Evolutionary conservation across 1,140 invertebrate genomes (phyloP).

Genomic region (Camponotus pennsylvanicus): DNA sequence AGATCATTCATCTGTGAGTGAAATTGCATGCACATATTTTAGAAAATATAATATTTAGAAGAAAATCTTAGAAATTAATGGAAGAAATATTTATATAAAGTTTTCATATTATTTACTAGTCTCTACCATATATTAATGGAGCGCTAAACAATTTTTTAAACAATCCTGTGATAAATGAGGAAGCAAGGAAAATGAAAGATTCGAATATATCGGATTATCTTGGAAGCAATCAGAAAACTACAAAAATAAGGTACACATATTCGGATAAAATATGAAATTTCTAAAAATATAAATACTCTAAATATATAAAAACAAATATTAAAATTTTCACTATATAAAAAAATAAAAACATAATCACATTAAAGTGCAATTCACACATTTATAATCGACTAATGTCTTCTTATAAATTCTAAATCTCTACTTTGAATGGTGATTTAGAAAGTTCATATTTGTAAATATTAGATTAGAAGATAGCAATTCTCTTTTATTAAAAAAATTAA

Average conservation of each 20-base stretch:
- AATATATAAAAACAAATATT: background rate
- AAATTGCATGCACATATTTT: background rate
- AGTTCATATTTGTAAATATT: background rate
- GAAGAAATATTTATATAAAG: background rate
- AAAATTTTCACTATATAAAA: background rate
- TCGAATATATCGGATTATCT: slow-evolving; percentile 82
- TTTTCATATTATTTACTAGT: slow-evolving; percentile 78
- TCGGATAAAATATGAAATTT: background rate
- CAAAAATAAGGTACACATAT: slow-evolving; percentile 76
- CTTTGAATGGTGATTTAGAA: slow-evolving; percentile 4
- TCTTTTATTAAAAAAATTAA: slow-evolving; percentile 12
- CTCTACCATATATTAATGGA: slow-evolving; percentile 88
- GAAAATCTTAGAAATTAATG: slow-evolving; percentile 3
- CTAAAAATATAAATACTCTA: no score
- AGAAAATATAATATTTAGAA: slow-evolving; percentile 27
- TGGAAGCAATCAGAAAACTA: slow-evolving; percentile 82
- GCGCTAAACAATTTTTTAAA: slow-evolving; percentile 88
- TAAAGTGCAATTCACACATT: background rate
- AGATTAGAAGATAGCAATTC: background rate
- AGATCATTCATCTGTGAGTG: slow-evolving; percentile 76
- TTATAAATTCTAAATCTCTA: background rate
- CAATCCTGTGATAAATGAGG: slow-evolving; percentile 86
- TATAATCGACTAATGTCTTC: background rate
- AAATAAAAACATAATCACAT: slow-evolving; percentile 1
- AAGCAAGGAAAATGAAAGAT: slow-evolving; percentile 86